phyloP scores from a whole-genome alignment of 2,113 vertebrate genomes.

The Oplegnathus fasciatus region DNA sequence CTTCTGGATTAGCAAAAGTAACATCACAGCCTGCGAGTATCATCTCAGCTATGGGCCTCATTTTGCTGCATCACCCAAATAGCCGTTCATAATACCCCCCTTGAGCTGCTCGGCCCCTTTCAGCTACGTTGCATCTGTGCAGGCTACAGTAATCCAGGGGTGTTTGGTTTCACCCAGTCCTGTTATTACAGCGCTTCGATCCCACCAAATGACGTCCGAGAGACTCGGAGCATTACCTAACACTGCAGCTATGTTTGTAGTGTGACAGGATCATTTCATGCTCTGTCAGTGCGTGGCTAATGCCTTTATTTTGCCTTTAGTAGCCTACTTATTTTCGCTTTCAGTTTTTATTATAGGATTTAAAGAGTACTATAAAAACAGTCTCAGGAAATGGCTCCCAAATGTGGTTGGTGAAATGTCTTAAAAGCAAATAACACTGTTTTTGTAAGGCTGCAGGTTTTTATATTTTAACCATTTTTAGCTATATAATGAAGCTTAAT shows the following conservation, averaged over 20 bases:
- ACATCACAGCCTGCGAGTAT: constrained; percentile 43
- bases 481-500: constrained; percentile 40
- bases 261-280: constrained; percentile 70
- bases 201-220: constrained; percentile 62
- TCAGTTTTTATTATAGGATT: constrained; percentile 64
- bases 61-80: constrained; percentile 71
- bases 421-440: constrained; percentile 33
- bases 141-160: constrained; percentile 73
- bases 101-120: constrained; percentile 56
- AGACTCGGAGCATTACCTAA: constrained; percentile 67
- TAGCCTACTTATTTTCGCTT: constrained; percentile 42
- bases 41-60: constrained; percentile 37
- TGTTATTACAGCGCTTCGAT: constrained; percentile 65
- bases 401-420: constrained; percentile 50
- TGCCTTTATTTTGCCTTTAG: constrained; percentile 62
- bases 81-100: constrained; percentile 60
- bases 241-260: constrained; percentile 70
- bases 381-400: constrained; percentile 64
- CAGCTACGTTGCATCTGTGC: constrained; percentile 67
- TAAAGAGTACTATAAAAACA: constrained; percentile 63
- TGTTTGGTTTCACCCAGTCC: constrained; percentile 79
- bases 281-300: constrained; percentile 62
- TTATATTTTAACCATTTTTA: constrained; percentile 47
- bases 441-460: constrained; percentile 15
- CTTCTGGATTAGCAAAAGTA: constrained; percentile 46